Conservation (phyloP, 2,888 invertebrate genomes). For the Mylabris sibirica region DNA sequence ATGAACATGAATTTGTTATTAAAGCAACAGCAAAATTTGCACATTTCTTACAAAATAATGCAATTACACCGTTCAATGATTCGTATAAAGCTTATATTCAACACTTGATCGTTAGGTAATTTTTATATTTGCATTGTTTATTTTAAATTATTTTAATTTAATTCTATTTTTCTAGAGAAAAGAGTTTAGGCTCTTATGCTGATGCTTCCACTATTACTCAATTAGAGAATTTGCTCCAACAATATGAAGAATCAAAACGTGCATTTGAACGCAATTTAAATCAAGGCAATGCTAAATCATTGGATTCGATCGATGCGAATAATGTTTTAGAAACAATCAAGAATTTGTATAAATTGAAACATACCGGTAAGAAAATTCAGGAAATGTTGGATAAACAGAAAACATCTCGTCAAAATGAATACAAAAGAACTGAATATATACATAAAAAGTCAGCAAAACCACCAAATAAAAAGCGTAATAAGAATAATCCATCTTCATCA, state of each 20-base stretch:
- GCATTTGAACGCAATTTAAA: slow-evolving; percentile 42
- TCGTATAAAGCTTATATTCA: slow-evolving; percentile 52
- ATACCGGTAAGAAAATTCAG: slow-evolving; percentile 49
- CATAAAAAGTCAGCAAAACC: slow-evolving; percentile 33
- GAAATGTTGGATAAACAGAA: slow-evolving; percentile 49
- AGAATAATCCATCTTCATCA: neutral
- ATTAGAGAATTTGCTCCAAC: slow-evolving; percentile 41
- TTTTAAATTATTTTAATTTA: slow-evolving; percentile 17
- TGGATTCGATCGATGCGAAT: slow-evolving; percentile 37
- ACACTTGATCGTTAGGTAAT: slow-evolving; percentile 52
- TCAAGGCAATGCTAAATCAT: neutral
- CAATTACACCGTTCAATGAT: slow-evolving; percentile 54
- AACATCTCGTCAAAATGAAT: slow-evolving; percentile 41
- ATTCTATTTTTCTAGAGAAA: slow-evolving; percentile 42
- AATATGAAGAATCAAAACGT: slow-evolving; percentile 47
- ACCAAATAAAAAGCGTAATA: neutral
- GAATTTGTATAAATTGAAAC: slow-evolving; percentile 45
- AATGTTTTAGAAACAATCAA: slow-evolving; percentile 42
- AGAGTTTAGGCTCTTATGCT: slow-evolving; percentile 38
- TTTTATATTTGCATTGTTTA: neutral
- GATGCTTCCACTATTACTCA: slow-evolving; percentile 40
- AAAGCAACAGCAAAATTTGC: slow-evolving; percentile 53
- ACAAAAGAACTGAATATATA: slow-evolving; percentile 41
- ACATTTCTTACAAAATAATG: slow-evolving; percentile 53
- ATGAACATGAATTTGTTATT: slow-evolving; percentile 48